Evolutionary conservation across 2,888 invertebrate genomes (phyloP), one percentile per base, ranked within the genome.

Genomic region (Mesochorus sp.): DNA sequence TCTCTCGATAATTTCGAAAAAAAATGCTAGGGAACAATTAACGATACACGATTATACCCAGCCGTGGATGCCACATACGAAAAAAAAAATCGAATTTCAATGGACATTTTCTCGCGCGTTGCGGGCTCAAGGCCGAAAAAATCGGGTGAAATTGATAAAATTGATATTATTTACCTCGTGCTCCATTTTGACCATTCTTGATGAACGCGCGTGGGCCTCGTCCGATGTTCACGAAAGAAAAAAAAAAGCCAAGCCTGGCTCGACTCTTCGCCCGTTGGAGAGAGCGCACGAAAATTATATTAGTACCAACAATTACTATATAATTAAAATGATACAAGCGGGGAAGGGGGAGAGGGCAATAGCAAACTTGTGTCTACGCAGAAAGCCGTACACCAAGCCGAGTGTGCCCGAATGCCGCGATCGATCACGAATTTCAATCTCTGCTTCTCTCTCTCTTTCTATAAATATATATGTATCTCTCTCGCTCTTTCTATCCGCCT

Each of bases 121-220:
- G 10, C 1, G 34, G 3, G 21, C 17, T 26, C 0, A 57, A 19
- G 21, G n/a, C n/a, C 10, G 12, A 51, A 31, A 8, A 3, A 47
- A 47, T 61, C 34, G 0, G 21, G 5, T 37, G 1, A 26, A 72
- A 39, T 31, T 14, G 19, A 3, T 5, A 53, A 31, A 59, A 44
- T 19, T 53, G 17, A 10, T 0, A 6, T 3, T 12, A 86, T 87
- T 86, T 68, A 88, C 89, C 75, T 90, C 90, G 68, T 90, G 90
- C 14, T 90, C 90, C 90, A 90, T 89, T 75, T 90, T 90, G 71
- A 90, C 90, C 90, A 90, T 90, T 83, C 85, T 89, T 39, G 62
- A 80, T 61, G 47, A 64, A 71, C 53, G n/a, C 74, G 21, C 49
- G 44, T 66, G 77, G 78, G 61, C 59, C 73, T 37, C 21, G 37